A percentile compares a stretch with the other conserved stretches of the same genome.
phyloP scores from a whole-genome alignment of 2,113 vertebrate species.

The Neogobius melanostomus region DNA sequence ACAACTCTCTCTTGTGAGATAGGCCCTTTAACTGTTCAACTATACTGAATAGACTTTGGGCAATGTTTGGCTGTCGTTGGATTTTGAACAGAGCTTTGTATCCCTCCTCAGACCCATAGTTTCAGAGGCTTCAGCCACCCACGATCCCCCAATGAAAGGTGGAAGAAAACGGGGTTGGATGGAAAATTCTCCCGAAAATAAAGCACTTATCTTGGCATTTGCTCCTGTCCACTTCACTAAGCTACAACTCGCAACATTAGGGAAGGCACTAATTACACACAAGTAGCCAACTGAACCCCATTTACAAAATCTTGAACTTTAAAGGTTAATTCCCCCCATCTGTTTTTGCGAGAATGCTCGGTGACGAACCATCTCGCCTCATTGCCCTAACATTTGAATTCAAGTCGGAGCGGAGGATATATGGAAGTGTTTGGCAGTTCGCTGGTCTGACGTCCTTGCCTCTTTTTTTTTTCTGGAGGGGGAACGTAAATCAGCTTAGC shows the following conservation, averaged over 20 bases:
- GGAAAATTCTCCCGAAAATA: too few relatives aligned
- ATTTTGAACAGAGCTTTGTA: too few relatives aligned
- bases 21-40: too few relatives aligned
- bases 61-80: too few relatives aligned
- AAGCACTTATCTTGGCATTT: background rate
- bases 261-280: background rate
- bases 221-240: background rate
- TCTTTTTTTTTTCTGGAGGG: conserved; percentile 16
- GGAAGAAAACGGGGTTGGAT: background rate
- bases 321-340: conserved; percentile 5
- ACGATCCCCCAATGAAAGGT: background rate
- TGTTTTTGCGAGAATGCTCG: background rate
- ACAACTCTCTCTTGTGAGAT: too few relatives aligned
- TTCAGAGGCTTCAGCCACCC: too few relatives aligned
- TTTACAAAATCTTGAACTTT: conserved; percentile 9
- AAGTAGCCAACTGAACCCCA: background rate
- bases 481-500: conserved; percentile 57
- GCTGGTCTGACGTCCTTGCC: conserved; percentile 33
- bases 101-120: too few relatives aligned
- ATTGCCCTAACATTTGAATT: conserved; percentile 11
- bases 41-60: too few relatives aligned
- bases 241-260: background rate
- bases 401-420: conserved; percentile 12
- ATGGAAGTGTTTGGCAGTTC: conserved; percentile 16
- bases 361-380: background rate